These are phyloP conservation scores for Caenorhabditis virilis DNA, from an alignment of 2,888 invertebrate genomes.

Conservation along the genomic window DNA sequence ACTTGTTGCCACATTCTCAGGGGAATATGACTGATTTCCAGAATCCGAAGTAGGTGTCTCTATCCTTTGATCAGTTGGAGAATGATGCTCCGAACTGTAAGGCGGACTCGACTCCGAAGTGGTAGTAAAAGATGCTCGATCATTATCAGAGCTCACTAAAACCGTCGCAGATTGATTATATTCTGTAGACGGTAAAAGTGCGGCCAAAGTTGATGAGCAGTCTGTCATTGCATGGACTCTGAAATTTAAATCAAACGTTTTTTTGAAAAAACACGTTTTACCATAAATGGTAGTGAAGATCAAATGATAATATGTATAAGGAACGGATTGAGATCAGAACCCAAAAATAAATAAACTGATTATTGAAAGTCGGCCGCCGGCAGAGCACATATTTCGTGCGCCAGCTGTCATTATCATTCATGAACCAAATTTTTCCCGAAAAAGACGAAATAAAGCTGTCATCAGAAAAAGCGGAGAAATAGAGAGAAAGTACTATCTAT, in stretches of 20 bases:
- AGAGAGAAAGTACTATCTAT: not conserved
- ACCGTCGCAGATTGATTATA: constrained; percentile 2
- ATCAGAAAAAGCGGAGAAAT: no score
- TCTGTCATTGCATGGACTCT: constrained; percentile 16
- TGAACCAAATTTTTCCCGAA: no score
- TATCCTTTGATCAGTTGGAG: constrained; percentile 36
- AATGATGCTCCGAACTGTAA: constrained; percentile 37
- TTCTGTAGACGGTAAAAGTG: constrained; percentile 14
- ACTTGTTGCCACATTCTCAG: constrained; percentile 40
- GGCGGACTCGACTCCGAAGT: constrained; percentile 37
- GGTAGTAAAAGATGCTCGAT: constrained; percentile 34
- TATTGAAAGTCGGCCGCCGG: no score
- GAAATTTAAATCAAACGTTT: no score
- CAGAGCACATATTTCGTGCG: not conserved
- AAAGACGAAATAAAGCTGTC: no score
- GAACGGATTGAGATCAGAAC: no score
- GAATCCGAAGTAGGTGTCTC: constrained; percentile 44
- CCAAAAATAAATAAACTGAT: not conserved
- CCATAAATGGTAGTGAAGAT: no score
- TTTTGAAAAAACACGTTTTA: no score
- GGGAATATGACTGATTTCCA: constrained; percentile 22
- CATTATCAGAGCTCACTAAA: no score
- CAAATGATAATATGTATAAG: no score
- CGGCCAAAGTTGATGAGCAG: constrained; percentile 25
- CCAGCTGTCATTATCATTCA: not conserved